phyloP scores from a whole-genome alignment of 2,888 invertebrate species.

The Limnephilus auricula region DNA sequence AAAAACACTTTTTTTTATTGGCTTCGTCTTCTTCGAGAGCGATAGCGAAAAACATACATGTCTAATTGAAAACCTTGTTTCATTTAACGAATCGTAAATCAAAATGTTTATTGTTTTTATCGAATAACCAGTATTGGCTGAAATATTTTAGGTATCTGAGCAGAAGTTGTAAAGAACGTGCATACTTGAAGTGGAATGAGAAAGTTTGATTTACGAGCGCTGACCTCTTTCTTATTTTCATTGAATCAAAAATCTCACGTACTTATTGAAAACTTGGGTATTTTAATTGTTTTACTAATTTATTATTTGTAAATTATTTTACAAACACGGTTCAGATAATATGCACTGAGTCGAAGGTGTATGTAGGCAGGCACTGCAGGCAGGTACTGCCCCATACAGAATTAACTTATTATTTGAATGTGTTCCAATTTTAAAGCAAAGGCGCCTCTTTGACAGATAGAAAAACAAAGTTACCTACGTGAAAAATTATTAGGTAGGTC shows the following conservation, averaged over 20 bases:
- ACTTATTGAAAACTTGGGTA: background rate
- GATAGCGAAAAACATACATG: background rate
- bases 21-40: background rate
- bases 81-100: background rate
- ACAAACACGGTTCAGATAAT: too few species aligned
- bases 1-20: background rate
- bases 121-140: background rate
- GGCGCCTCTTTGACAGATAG: too few species aligned
- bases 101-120: background rate
- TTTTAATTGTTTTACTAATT: background rate
- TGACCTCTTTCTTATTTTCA: conserved; percentile 53
- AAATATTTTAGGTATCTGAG: background rate
- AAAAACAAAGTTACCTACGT: too few species aligned
- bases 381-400: too few species aligned
- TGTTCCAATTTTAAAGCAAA: too few species aligned
- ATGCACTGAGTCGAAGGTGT: too few species aligned
- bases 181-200: conserved; percentile 46
- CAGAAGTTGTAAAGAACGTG: conserved; percentile 12
- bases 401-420: too few species aligned
- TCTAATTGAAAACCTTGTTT: background rate
- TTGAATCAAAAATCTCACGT: conserved; percentile 39
- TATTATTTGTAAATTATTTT: background rate
- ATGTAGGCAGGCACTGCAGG: too few species aligned
- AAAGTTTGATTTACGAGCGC: conserved; percentile 56
- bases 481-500: too few species aligned